A percentile compares a stretch with the other conserved stretches of the same genome.
Evolutionary conservation across 2,888 invertebrate genomes (phyloP).

Genomic region (Tipula unca): DNA sequence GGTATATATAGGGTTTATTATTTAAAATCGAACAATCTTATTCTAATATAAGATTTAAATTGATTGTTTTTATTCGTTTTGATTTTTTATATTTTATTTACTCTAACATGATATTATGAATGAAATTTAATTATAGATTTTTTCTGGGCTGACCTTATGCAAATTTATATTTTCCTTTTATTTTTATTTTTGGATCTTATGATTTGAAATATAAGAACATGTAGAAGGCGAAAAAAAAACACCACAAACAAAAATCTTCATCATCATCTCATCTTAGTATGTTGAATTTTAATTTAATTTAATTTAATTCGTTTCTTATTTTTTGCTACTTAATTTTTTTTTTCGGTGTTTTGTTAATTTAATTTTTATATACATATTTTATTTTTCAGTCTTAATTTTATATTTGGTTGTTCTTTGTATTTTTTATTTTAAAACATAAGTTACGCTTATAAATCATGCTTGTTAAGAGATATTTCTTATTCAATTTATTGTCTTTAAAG

Average conservation of each 20-base stretch:
- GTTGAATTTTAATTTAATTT: not conserved
- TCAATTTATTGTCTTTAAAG: not conserved
- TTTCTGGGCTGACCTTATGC: not conserved
- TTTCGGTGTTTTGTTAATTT: not conserved
- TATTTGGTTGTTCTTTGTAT: not conserved
- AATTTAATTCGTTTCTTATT: not conserved
- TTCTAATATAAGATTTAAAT: not conserved
- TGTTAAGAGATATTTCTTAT: not conserved
- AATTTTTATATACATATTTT: not conserved
- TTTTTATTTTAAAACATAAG: not conserved
- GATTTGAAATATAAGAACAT: not conserved
- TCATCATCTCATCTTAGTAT: not conserved
- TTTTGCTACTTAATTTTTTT: slow-evolving; percentile 2
- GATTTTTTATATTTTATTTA: not conserved
- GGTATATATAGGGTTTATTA: no score
- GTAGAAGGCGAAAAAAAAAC: not conserved
- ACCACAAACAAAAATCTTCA: not conserved
- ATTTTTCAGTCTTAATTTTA: not conserved
- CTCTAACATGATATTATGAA: not conserved
- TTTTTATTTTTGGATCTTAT: not conserved
- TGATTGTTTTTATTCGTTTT: not conserved
- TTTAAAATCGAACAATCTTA: not conserved
- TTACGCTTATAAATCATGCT: not conserved
- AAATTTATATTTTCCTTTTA: not conserved
- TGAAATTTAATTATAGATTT: not conserved